Evolutionary conservation across 2,888 invertebrate genomes (phyloP).

Genomic region (Diabrotica balteata): DNA sequence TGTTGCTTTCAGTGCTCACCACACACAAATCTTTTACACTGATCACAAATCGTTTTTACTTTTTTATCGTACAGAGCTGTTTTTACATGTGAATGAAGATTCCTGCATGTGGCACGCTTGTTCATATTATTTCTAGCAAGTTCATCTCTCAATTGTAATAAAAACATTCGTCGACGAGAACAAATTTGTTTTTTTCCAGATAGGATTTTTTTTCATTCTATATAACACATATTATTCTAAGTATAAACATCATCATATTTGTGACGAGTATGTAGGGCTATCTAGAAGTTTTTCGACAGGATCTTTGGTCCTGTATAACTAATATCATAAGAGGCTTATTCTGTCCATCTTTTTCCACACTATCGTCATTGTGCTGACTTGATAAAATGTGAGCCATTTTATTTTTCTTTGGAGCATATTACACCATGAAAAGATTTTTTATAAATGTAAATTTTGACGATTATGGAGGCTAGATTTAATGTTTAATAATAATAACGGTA

Average conservation of each 20-base stretch:
- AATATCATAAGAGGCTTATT: constrained; percentile 28
- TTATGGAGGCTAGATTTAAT: constrained; percentile 7
- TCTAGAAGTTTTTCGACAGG: constrained; percentile 26
- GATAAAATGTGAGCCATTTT: constrained; percentile 31
- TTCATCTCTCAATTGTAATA: no score
- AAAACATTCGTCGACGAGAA: no score
- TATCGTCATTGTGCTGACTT: constrained; percentile 27
- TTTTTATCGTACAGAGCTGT: no score
- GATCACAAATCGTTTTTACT: no score
- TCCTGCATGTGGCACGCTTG: no score
- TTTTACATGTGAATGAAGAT: no score
- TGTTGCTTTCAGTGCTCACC: no score
- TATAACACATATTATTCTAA: no score
- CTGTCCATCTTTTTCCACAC: constrained; percentile 1
- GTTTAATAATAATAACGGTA: constrained; percentile 18
- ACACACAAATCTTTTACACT: no score
- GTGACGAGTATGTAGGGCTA: constrained; percentile 18
- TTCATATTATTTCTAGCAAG: no score
- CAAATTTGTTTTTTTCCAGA: no score
- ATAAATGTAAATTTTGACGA: not conserved
- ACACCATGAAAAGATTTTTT: constrained; percentile 27
- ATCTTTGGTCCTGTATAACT: not conserved
- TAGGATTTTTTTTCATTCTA: no score
- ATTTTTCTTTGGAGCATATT: constrained; percentile 27
- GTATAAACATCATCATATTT: constrained; percentile 20